These are phyloP conservation scores for Neogale vison DNA, from an alignment of 2,113 vertebrate species.

Conservation along the genomic window DNA sequence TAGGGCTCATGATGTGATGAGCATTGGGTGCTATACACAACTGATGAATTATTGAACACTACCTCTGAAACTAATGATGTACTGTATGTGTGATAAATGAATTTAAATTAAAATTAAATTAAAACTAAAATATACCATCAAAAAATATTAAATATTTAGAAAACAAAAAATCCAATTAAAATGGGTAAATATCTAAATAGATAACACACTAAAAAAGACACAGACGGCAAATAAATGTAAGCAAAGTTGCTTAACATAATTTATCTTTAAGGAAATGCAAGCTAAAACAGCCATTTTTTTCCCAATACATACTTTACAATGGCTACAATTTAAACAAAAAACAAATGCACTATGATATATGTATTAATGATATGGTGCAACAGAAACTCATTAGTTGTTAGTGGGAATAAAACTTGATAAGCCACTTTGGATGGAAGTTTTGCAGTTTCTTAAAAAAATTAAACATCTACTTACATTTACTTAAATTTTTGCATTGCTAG, in stretches of 20 bases:
- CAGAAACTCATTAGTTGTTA: neutral
- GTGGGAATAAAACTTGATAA: neutral
- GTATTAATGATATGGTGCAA: neutral
- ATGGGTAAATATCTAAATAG: neutral
- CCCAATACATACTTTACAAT: neutral
- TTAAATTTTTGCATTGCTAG: neutral
- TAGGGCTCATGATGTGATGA: neutral
- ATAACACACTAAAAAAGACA: neutral
- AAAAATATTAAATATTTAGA: neutral
- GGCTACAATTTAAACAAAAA: neutral
- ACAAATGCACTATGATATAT: neutral
- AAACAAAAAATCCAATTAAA: neutral
- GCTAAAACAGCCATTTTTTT: neutral
- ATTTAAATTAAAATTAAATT: neutral
- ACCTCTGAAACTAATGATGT: neutral
- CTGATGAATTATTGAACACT: neutral
- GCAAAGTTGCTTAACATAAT: neutral
- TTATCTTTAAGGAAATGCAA: neutral
- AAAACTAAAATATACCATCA: neutral
- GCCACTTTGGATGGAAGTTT: neutral
- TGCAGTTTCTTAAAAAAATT: neutral
- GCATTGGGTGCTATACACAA: neutral
- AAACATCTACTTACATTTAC: neutral
- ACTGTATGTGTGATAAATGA: neutral
- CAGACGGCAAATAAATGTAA: neutral